phyloP scores from a whole-genome alignment of 2,113 vertebrate genomes.

The Pteronura brasiliensis region DNA sequence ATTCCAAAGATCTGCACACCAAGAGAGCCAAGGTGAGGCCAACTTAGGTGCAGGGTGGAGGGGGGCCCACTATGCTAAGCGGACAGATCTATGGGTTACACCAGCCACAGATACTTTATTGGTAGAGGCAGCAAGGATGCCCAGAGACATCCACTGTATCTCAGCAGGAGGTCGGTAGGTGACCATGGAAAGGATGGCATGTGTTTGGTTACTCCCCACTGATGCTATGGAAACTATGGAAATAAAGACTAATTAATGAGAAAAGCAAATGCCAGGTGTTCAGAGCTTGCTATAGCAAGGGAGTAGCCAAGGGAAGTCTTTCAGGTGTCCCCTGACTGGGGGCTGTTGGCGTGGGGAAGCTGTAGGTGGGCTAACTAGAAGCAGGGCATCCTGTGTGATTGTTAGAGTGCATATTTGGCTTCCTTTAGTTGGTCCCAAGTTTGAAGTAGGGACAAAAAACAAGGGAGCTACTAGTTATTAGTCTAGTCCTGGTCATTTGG shows the following conservation, averaged over 20 bases:
- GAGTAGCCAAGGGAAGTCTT: background rate
- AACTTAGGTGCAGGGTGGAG: background rate
- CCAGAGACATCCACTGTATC: background rate
- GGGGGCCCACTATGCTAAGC: too few relatives aligned
- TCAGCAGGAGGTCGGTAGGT: background rate
- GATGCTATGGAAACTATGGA: background rate
- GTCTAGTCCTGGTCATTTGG: background rate
- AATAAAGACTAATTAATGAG: background rate
- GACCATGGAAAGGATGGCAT: background rate
- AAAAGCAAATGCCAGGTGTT: background rate
- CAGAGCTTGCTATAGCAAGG: background rate
- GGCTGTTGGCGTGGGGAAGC: rapidly evolving
- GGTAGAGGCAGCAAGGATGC: background rate
- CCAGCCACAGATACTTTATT: too few relatives aligned
- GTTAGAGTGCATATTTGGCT: background rate
- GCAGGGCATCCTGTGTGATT: background rate
- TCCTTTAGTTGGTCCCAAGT: background rate
- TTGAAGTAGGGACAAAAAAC: background rate
- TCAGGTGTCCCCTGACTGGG: background rate
- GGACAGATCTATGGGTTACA: background rate
- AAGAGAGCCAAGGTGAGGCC: background rate
- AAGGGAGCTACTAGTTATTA: background rate
- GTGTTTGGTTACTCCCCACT: background rate
- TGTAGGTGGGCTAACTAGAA: background rate
- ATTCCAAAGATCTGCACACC: background rate